phyloP scores from a whole-genome alignment of 2,113 vertebrate species.

The Trichechus manatus region DNA sequence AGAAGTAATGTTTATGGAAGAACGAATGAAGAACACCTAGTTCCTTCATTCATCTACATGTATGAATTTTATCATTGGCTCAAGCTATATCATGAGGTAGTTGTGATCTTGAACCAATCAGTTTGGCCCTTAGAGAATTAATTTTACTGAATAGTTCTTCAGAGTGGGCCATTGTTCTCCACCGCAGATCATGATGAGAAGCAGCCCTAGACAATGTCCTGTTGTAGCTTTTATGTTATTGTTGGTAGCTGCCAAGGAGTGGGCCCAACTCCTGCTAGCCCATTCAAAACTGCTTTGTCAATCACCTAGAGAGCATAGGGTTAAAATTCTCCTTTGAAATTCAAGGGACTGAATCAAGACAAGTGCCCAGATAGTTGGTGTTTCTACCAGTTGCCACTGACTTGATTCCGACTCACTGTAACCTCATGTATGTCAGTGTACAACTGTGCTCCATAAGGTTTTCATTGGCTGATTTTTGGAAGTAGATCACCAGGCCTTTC shows the following conservation, averaged over 20 bases:
- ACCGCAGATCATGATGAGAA: neutral
- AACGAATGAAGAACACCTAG: neutral
- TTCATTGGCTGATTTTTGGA: too few relatives aligned
- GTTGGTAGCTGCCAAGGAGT: too few relatives aligned
- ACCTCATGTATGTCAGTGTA: neutral
- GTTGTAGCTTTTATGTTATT: neutral
- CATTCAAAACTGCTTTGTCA: too few relatives aligned
- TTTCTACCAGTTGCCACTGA: neutral
- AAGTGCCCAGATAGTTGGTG: too few relatives aligned
- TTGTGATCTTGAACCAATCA: neutral
- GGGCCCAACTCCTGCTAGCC: too few relatives aligned
- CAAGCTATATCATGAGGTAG: too few relatives aligned
- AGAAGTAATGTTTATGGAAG: neutral
- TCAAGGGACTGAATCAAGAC: too few relatives aligned
- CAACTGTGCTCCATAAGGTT: too few relatives aligned
- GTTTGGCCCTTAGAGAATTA: neutral
- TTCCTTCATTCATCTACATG: neutral
- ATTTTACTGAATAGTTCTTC: neutral
- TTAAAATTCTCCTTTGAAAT: too few relatives aligned
- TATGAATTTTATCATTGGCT: neutral
- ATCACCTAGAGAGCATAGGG: too few relatives aligned
- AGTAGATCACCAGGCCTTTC: too few relatives aligned
- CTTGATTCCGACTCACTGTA: neutral
- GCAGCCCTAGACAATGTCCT: neutral
- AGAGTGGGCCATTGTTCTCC: neutral